These are phyloP conservation scores for Lithophane ornitopus DNA, from an alignment of 2,888 invertebrate genomes.

Conservation along the genomic window DNA sequence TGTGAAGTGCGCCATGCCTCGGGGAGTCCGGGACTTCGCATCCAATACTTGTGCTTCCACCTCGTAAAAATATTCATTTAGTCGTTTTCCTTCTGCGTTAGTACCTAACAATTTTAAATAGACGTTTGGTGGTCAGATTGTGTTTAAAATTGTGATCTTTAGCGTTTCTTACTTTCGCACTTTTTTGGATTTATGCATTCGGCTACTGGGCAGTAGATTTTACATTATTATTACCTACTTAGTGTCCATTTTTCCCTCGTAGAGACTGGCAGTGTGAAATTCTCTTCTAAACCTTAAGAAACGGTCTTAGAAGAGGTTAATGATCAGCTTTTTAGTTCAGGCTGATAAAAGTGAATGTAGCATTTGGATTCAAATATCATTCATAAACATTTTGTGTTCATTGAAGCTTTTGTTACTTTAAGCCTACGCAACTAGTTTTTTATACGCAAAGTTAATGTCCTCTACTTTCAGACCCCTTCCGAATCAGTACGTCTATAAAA, in stretches of 20 bases:
- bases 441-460: constrained; percentile 31
- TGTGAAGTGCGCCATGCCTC: constrained; percentile 74
- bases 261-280: neutral
- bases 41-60: constrained; percentile 78
- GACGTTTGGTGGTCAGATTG: constrained; percentile 27
- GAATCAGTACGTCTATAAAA: constrained; percentile 1
- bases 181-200: neutral
- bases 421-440: constrained; percentile 16
- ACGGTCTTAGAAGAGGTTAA: neutral
- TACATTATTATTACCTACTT: neutral
- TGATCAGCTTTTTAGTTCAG: neutral
- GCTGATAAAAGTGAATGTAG: neutral
- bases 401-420: constrained; percentile 28
- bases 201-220: neutral
- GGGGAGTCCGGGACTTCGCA: constrained; percentile 73
- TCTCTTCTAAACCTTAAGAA: too few relatives aligned
- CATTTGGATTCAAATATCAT: constrained; percentile 8
- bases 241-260: neutral
- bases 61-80: constrained; percentile 85
- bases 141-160: neutral
- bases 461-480: constrained; percentile 9
- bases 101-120: constrained; percentile 37
- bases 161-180: neutral
- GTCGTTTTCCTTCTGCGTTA: constrained; percentile 73
- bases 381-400: constrained; percentile 28